Evolutionary conservation across 2,113 vertebrate species (phyloP), one percentile per base, ranked within the genome.

Genomic region (Arvicanthis niloticus): DNA sequence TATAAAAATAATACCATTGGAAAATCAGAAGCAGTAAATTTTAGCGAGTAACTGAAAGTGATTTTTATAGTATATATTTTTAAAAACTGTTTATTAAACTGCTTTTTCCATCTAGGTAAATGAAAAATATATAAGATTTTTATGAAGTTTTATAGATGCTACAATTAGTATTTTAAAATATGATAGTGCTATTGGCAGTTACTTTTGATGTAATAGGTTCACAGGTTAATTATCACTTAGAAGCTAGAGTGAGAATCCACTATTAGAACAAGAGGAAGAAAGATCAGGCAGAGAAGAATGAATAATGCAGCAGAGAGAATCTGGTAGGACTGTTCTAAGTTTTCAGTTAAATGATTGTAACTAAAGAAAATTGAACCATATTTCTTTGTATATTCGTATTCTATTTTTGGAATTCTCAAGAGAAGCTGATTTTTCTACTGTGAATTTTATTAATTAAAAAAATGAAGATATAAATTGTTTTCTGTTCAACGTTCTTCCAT

Each of bases 1-100:
- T 89, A 31, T 40, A 92, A 85, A 80, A 93, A 77, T 76, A 96
- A 81, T 94, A 92, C 88, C 19, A 85, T 81, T 65, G n/a, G 15
- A 3, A 19, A 82, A 80, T 5, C 42, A 90, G 17, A 82, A 94
- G 26, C 9, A 34, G 1, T 68, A 76, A 19, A 73, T 68, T 80
- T 31, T 96, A 60, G 60, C 2, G 3, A 34, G 48, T 89, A 40
- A 93, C 53, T 31, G 19, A 82, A 21, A 53, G 17, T 62, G 22
- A 96, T 40, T 92, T 91, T 26, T 88, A 31, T 21, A 58, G 26
- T 26, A 15, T 58, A 26, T 91, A n/a, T 88, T 76, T 94, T 34
- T 21, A 29, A 31, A 81, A 42, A 17, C 31, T 81, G n/a, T 81
- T 80, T 29, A 60, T 85, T 97, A 94, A 89, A 85, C 60, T 92